Percentiles rank a stretch among this genome's conserved stretches.
Evolutionary conservation across 2,888 invertebrate species (phyloP).

Genomic region (Mycogona germanica): DNA sequence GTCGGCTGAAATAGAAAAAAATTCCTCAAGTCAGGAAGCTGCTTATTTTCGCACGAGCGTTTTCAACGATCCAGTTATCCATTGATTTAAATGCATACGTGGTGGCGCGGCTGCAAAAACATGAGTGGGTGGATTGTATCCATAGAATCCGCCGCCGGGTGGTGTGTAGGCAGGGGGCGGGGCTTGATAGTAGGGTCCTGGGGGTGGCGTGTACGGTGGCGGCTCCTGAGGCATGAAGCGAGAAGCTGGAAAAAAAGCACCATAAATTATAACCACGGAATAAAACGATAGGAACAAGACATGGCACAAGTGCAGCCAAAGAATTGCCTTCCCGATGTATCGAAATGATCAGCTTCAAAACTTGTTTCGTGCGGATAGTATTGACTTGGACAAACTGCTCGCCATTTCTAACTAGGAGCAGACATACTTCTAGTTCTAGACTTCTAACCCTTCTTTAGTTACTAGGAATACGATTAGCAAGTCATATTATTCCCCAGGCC

Average conservation of each 20-base stretch:
- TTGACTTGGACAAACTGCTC: no score
- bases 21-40: not conserved
- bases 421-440: no score
- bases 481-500: no score
- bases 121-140: slow-evolving; percentile 77
- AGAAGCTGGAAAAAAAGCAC: slow-evolving; percentile 10
- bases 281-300: not conserved
- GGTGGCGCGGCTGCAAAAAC: slow-evolving; percentile 45
- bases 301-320: not conserved
- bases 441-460: no score
- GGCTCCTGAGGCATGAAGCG: slow-evolving; percentile 36
- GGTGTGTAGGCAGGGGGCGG: slow-evolving; percentile 85
- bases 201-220: slow-evolving; percentile 69
- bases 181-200: slow-evolving; percentile 55
- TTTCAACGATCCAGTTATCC: not conserved
- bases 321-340: not conserved
- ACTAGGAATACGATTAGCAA: no score
- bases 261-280: not conserved
- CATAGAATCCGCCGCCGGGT: slow-evolving; percentile 75
- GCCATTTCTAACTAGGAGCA: no score
- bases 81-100: slow-evolving; percentile 28
- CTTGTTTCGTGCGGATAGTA: no score
- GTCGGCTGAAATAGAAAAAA: slow-evolving; percentile 41
- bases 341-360: no score
- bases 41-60: not conserved